phyloP scores from a whole-genome alignment of 2,888 invertebrate genomes.

The Noctua fimbriata region DNA sequence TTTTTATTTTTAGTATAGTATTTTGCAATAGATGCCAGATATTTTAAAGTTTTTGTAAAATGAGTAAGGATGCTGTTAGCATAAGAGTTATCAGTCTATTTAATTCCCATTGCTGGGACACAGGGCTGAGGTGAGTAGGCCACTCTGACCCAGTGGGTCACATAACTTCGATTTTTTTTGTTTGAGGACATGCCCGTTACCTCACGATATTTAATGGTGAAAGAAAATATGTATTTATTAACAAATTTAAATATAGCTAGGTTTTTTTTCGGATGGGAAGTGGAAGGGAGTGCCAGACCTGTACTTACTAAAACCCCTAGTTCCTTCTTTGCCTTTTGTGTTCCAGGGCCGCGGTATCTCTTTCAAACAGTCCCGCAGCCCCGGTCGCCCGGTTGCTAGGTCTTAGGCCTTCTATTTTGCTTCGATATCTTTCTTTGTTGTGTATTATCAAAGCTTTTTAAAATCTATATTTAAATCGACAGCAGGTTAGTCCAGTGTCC shows the following conservation, averaged over 20 bases:
- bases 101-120: not conserved
- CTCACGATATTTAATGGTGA: too few relatives aligned
- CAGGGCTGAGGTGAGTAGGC: not conserved
- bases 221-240: too few relatives aligned
- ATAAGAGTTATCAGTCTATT: not conserved
- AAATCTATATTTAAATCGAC: not conserved
- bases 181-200: not conserved
- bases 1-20: not conserved
- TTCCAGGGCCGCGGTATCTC: too few relatives aligned
- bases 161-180: not conserved
- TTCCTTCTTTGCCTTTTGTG: too few relatives aligned
- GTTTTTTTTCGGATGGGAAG: too few relatives aligned
- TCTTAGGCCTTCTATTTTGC: too few relatives aligned
- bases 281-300: too few relatives aligned
- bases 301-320: too few relatives aligned
- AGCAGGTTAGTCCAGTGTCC: not conserved
- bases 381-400: too few relatives aligned
- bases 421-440: constrained; percentile 1
- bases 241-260: too few relatives aligned
- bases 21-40: not conserved
- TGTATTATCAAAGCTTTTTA: not conserved
- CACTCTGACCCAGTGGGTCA: not conserved
- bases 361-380: too few relatives aligned
- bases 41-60: not conserved
- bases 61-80: not conserved